Base-by-base conservation (phyloP, 53 echinoderm and acorn worm genomes). In the Echinometra lucunter region DNA sequence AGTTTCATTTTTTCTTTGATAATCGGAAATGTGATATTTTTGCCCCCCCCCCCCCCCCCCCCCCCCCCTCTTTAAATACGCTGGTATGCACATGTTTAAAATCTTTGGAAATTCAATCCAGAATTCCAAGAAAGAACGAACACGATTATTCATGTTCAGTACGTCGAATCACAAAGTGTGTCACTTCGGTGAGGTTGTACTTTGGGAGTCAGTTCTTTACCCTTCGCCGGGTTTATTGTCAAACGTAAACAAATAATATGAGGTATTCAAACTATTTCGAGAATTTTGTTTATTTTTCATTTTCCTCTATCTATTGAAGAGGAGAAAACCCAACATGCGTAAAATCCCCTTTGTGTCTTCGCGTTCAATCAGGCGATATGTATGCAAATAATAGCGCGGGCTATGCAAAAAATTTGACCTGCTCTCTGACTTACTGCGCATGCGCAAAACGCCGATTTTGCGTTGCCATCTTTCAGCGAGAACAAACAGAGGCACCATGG, bases 401-500 rank as follows among this genome's bases (percentile, higher is more conserved):
- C 80, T 78, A 78, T 93, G 93, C 57, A 93, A 78, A 92, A 92
- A 92, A 92, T 92, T 92, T 37, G 92, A 92, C 92, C 92, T 70
- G 49, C 56, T 90, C 63, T 25, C 10, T 12, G 37, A 37, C 42
- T 16, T 37, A 57, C 44, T 94, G 94, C 83, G 94, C 94, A 94
- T 94, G 94, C 87, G 82, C 37, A 66, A 6, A n/a, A 23, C 1
- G 25, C 13, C 45, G 45, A 56, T 37, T 63, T 23, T 40, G 94
- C 94, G 94, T 94, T 94, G 94, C 94, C 94, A 94, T 94, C 94
- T 94, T 94, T 94, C 94, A 63, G 32, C 44, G 66, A 85, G 94
- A 94, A 94, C 94, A 94, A 94, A 94, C 94, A 94, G 94, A 94
- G 94, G 94, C 94, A 83, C 94, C 94, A 94, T 94, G 94, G 94